These are phyloP conservation scores for Aleiodes alternator DNA, from an alignment of 2,888 invertebrate genomes.

Conservation along the genomic window DNA sequence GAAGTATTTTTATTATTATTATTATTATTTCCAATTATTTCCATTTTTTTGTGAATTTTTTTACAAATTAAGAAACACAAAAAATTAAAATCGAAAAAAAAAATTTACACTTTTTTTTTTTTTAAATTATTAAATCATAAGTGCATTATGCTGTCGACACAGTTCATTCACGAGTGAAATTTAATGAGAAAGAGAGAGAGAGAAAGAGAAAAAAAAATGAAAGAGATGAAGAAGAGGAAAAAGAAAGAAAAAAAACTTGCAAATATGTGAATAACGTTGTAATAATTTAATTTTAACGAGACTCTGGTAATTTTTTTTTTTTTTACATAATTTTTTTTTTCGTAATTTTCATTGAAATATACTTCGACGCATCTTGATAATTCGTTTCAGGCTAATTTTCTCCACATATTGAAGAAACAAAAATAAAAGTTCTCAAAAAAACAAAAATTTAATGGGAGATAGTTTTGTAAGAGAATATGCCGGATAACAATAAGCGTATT, in stretches of 20 bases:
- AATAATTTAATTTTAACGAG: slow-evolving; percentile 25
- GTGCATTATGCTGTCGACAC: no score
- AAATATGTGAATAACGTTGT: slow-evolving; percentile 8
- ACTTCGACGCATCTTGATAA: no score
- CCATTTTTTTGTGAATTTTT: no score
- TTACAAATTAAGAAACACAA: no score
- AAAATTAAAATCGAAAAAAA: no score
- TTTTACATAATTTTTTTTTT: slow-evolving; percentile 35
- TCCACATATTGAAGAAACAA: slow-evolving; percentile 7
- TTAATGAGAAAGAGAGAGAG: no score
- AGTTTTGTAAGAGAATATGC: slow-evolving; percentile 5
- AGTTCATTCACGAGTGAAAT: no score
- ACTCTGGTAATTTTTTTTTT: slow-evolving; percentile 8
- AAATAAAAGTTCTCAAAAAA: neutral
- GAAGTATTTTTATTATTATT: slow-evolving; percentile 43
- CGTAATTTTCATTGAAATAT: neutral
- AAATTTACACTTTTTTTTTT: no score
- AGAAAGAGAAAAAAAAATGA: no score
- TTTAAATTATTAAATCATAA: no score
- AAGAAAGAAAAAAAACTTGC: no score
- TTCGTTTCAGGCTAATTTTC: neutral
- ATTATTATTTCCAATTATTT: slow-evolving; percentile 13
- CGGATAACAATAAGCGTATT: slow-evolving; percentile 21
- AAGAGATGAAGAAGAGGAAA: no score
- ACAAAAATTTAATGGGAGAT: neutral